Evolutionary conservation across 35 echinoderm and acorn worm genomes (phyloP), one percentile per base, ranked within the genome.

Genomic region (Strongylocentrotus purpuratus): DNA sequence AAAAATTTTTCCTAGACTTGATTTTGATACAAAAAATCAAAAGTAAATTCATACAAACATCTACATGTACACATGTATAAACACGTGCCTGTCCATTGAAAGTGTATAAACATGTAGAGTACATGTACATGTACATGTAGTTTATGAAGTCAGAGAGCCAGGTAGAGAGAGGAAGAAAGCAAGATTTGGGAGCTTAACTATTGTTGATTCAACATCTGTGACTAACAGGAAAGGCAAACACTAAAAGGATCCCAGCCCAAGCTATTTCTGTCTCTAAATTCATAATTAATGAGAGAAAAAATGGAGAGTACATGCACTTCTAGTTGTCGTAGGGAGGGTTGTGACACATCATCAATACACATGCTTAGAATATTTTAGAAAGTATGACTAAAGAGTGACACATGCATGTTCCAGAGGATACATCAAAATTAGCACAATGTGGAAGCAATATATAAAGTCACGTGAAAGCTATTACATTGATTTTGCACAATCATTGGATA

Each of bases 201-300:
- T 89, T 89, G 87, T 89, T 89, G 87, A 89, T 89, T 89, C 87
- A 89, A 89, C 87, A 89, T 89, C 87, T 89, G 87, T 89, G 87
- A 89, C 87, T 89, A 89, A 89, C 87, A 89, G 87, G 87, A 89
- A 89, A 89, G 87, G 87, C 87, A 89, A 89, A 89, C 87, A 89
- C 87, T 89, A 46, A 89, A 89, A 89, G 32, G 87, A 89, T 89
- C 45, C 87, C 87, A n/a, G 87, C 87, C 87, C 87, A 46, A 46
- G 32, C 87, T 89, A 89, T 89, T 89, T 89, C 87, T 89, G 87
- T 89, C 87, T 46, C 87, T 25, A 89, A 78, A 89, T 89, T 89
- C 87, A 89, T 89, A 45, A 89, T 89, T 89, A 89, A 89, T 89
- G 87, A 89, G 87, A 35, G 33, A 89, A 46, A 86, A 89, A 89